Percentiles rank a stretch among this genome's conserved stretches.
Conservation (phyloP, 2,113 vertebrate genomes). For the Synchiropus splendidus region DNA sequence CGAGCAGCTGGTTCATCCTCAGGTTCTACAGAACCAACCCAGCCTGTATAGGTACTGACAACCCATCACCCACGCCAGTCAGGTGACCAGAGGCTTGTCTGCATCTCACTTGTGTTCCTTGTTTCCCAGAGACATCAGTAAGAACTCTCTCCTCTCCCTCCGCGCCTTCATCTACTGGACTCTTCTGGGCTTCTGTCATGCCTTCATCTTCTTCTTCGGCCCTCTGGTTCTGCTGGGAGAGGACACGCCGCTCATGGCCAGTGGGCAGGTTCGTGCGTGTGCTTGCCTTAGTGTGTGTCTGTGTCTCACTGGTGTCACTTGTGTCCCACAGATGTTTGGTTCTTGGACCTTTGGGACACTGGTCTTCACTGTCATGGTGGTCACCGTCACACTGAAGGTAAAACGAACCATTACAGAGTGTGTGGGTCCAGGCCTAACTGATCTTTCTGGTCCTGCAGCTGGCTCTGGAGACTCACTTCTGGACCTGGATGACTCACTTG, state of each 20-base stretch:
- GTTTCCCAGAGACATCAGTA: slow-evolving; percentile 87
- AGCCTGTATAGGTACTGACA: slow-evolving; percentile 79
- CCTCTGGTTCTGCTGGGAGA: slow-evolving; percentile 91
- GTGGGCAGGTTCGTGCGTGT: slow-evolving; percentile 81
- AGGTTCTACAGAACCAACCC: slow-evolving; percentile 87
- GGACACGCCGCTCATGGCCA: slow-evolving; percentile 87
- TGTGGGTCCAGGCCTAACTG: slow-evolving; percentile 7
- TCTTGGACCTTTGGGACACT: slow-evolving; percentile 97
- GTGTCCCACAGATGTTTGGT: slow-evolving; percentile 86
- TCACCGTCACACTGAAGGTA: slow-evolving; percentile 97
- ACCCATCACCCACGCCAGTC: no score
- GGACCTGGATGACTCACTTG: slow-evolving; percentile 99
- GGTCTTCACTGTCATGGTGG: slow-evolving; percentile 97
- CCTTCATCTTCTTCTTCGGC: slow-evolving; percentile 95
- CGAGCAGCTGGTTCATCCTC: slow-evolving; percentile 94
- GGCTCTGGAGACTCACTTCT: slow-evolving; percentile 95
- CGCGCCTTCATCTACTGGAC: slow-evolving; percentile 97
- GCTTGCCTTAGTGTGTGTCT: background rate
- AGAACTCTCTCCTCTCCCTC: slow-evolving; percentile 84
- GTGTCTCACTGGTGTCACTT: background rate
- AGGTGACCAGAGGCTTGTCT: background rate
- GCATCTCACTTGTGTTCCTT: background rate
- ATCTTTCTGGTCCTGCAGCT: slow-evolving; percentile 63
- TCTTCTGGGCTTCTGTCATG: slow-evolving; percentile 87
- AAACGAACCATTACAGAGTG: slow-evolving; percentile 1